These are phyloP conservation scores for Drosophila neutralis DNA, from an alignment of 2,888 invertebrate genomes.

Conservation along the genomic window DNA sequence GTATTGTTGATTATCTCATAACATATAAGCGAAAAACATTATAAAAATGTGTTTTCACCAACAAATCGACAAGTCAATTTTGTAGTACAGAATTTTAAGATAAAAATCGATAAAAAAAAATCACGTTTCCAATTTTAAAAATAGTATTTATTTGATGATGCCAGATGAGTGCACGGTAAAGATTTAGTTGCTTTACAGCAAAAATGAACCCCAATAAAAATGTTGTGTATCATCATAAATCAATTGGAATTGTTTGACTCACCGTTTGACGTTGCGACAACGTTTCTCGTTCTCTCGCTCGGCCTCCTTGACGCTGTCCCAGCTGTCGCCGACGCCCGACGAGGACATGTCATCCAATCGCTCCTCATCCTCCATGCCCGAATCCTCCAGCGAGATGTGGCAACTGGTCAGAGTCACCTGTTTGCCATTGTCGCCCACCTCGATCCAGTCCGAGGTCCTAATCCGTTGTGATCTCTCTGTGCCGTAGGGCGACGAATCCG, in stretches of 20 bases:
- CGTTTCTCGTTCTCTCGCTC: slow-evolving; percentile 77
- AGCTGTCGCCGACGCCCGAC: slow-evolving; percentile 85
- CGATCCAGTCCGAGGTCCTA: slow-evolving; percentile 86
- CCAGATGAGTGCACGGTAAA: background rate
- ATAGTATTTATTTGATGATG: background rate
- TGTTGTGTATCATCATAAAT: background rate
- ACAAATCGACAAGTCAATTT: background rate
- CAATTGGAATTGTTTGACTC: slow-evolving; percentile 47
- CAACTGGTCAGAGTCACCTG: slow-evolving; percentile 86
- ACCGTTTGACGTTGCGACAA: slow-evolving; percentile 81
- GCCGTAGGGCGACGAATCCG: slow-evolving; percentile 84
- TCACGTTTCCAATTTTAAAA: background rate
- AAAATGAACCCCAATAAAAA: background rate
- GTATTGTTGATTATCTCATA: background rate
- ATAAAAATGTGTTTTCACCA: background rate
- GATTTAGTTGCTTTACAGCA: background rate
- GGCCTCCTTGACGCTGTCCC: slow-evolving; percentile 85
- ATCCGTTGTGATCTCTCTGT: slow-evolving; percentile 84
- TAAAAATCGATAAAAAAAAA: background rate
- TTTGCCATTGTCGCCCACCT: slow-evolving; percentile 86
- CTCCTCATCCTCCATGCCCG: slow-evolving; percentile 85
- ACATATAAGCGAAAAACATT: background rate
- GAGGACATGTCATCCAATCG: slow-evolving; percentile 85
- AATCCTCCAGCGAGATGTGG: slow-evolving; percentile 87
- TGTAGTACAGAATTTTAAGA: background rate